Evolutionary conservation across 2,113 vertebrate genomes (phyloP).

Genomic region (Anguilla rostrata): DNA sequence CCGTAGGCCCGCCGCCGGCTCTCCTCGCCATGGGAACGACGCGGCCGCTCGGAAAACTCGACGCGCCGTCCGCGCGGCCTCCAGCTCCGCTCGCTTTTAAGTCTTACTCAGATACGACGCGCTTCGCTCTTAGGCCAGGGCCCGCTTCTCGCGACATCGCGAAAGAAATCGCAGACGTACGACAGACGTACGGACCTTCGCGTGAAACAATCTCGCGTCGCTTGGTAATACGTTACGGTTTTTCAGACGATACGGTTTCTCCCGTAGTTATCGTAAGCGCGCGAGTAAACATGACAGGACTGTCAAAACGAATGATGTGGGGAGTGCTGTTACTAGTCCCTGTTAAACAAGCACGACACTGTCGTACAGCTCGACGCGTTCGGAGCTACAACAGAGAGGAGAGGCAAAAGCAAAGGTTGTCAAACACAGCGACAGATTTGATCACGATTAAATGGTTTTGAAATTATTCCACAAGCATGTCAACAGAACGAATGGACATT

Average conservation of each 20-base stretch:
- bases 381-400: background rate
- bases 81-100: background rate
- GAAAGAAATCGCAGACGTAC: background rate
- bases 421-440: background rate
- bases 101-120: background rate
- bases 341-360: background rate
- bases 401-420: background rate
- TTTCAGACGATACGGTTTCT: background rate
- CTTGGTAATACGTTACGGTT: background rate
- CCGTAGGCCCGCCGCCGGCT: background rate
- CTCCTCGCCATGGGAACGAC: constrained; percentile 7
- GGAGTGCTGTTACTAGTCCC: background rate
- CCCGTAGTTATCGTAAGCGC: background rate
- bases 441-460: background rate
- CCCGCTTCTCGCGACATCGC: background rate
- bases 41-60: background rate
- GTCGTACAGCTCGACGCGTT: background rate
- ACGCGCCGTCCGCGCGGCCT: background rate
- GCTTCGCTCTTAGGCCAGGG: background rate
- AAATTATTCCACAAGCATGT: no score
- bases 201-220: background rate
- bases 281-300: background rate
- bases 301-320: background rate
- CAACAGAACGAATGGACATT: no score
- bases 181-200: background rate